These are phyloP conservation scores for Papilio polytes DNA, from an alignment of 1,140 invertebrate genomes.

Conservation along the genomic window DNA sequence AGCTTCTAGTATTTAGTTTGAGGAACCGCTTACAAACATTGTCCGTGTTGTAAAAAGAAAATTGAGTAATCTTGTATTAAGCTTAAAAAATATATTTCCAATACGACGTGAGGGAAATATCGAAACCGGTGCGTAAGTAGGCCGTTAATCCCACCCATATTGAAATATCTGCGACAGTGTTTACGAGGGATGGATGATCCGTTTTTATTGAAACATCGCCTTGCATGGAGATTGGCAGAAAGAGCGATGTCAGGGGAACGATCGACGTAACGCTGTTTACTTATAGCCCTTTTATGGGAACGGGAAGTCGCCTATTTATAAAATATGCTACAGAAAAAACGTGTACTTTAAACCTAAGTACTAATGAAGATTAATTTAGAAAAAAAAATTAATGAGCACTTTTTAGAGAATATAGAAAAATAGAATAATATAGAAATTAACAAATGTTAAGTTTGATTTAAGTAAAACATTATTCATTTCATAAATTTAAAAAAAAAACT, in stretches of 20 bases:
- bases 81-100: slow-evolving; percentile 37
- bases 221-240: slow-evolving; percentile 40
- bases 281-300: slow-evolving; percentile 33
- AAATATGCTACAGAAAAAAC: neutral
- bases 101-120: slow-evolving; percentile 38
- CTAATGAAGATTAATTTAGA: no score
- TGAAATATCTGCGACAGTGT: slow-evolving; percentile 41
- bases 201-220: slow-evolving; percentile 40
- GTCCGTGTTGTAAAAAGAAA: slow-evolving; percentile 20
- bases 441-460: no score
- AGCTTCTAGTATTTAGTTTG: neutral
- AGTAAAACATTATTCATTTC: no score
- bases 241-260: slow-evolving; percentile 35
- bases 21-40: neutral
- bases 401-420: no score
- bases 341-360: no score
- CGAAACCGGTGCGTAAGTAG: slow-evolving; percentile 36
- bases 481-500: no score
- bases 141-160: slow-evolving; percentile 39
- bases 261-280: slow-evolving; percentile 33
- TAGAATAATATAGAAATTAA: no score
- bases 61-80: slow-evolving; percentile 29
- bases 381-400: no score
- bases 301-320: slow-evolving; percentile 24
- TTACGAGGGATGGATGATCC: slow-evolving; percentile 41